Evolutionary conservation across 2,888 invertebrate genomes (phyloP).

Genomic region (Romanomermis culicivorax): DNA sequence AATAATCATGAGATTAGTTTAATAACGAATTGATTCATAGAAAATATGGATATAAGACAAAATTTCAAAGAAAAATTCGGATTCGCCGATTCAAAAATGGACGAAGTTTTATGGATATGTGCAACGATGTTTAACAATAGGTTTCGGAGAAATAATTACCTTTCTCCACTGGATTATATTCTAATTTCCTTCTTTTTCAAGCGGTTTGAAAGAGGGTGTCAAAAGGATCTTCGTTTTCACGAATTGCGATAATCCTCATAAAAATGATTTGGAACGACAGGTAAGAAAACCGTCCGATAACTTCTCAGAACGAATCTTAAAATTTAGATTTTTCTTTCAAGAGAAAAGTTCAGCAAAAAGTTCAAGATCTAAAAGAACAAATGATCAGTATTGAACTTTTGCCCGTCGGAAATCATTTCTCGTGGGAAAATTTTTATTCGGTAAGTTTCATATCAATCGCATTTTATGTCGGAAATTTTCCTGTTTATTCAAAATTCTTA

Average conservation of each 20-base stretch:
- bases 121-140: neutral
- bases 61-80: conserved; percentile 3
- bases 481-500: no score
- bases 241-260: conserved; percentile 6
- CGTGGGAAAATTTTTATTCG: neutral
- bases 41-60: neutral
- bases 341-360: neutral
- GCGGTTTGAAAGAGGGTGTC: neutral
- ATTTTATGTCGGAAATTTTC: no score
- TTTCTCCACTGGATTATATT: neutral
- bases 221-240: conserved; percentile 4
- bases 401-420: neutral
- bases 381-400: neutral
- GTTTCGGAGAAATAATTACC: neutral
- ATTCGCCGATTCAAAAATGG: neutral
- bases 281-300: no score
- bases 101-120: neutral
- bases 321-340: no score
- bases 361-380: neutral
- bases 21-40: neutral
- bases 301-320: no score
- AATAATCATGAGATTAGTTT: neutral
- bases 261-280: neutral
- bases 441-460: no score
- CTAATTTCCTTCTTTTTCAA: neutral